Percentiles rank a stretch among this genome's conserved stretches.
Conservation (phyloP, 2,888 invertebrate genomes). For the Sussaba pulchella region DNA sequence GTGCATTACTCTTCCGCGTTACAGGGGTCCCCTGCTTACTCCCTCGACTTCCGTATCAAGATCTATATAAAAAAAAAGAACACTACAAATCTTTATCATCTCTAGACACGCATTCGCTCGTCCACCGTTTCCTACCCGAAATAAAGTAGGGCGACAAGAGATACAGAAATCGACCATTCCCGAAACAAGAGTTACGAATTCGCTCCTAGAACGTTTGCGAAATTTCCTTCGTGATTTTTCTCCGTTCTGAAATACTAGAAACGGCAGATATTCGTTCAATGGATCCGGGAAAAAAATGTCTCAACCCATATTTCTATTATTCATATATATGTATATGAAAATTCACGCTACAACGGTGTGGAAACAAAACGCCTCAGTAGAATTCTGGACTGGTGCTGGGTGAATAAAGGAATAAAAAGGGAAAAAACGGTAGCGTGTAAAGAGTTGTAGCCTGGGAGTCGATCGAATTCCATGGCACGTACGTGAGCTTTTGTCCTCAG, state of each 20-base stretch:
- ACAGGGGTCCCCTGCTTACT: neutral
- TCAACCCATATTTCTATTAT: too few species aligned
- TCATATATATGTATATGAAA: too few species aligned
- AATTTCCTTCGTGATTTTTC: neutral
- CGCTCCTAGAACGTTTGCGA: neutral
- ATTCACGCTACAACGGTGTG: too few species aligned
- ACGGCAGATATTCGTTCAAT: neutral
- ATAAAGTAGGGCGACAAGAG: neutral
- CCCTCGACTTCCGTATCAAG: constrained; percentile 7
- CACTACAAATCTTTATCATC: constrained; percentile 5
- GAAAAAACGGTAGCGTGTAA: constrained; percentile 17
- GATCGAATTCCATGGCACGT: constrained; percentile 47
- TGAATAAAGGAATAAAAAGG: neutral
- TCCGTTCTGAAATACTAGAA: neutral
- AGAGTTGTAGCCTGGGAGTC: constrained; percentile 14
- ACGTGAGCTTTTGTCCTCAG: constrained; percentile 45
- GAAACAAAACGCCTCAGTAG: neutral
- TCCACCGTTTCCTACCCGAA: neutral
- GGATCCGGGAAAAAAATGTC: neutral
- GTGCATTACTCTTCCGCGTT: constrained; percentile 10
- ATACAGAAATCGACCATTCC: neutral
- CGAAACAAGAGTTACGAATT: neutral
- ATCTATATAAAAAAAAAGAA: neutral
- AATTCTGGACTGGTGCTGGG: neutral
- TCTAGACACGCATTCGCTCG: neutral